Percentiles rank a stretch among this genome's conserved stretches.
phyloP scores from a whole-genome alignment of 2,113 vertebrate species.

The Athene cunicularia region DNA sequence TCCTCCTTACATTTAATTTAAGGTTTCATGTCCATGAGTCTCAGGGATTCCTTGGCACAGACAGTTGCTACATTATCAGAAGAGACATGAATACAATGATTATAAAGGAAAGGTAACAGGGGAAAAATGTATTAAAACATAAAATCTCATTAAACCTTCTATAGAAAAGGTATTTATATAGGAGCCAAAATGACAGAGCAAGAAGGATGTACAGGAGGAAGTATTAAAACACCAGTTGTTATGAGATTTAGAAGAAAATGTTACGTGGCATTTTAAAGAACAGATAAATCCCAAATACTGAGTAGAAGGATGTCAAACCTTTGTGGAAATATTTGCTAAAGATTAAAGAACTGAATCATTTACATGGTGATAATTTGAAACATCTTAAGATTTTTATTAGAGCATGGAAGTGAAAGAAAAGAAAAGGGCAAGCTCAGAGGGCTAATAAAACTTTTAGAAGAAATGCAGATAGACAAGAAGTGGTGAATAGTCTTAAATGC shows the following conservation, averaged over 20 bases:
- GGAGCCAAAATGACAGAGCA: background rate
- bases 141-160: constrained; percentile 17
- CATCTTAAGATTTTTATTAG: background rate
- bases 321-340: constrained; percentile 37
- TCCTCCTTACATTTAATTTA: constrained; percentile 46
- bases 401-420: background rate
- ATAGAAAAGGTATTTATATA: background rate
- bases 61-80: constrained; percentile 17
- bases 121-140: background rate
- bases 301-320: background rate
- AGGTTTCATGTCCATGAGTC: constrained; percentile 32
- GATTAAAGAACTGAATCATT: background rate
- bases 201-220: background rate
- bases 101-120: constrained; percentile 6
- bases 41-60: constrained; percentile 32
- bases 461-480: background rate
- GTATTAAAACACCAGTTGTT: background rate
- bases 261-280: constrained; percentile 1
- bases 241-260: background rate
- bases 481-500: background rate
- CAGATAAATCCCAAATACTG: constrained; percentile 20
- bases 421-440: background rate
- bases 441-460: background rate
- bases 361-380: background rate
- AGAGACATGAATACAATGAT: background rate